Evolutionary conservation across 2,113 vertebrate genomes (phyloP).

Genomic region (Bathybates hornii): DNA sequence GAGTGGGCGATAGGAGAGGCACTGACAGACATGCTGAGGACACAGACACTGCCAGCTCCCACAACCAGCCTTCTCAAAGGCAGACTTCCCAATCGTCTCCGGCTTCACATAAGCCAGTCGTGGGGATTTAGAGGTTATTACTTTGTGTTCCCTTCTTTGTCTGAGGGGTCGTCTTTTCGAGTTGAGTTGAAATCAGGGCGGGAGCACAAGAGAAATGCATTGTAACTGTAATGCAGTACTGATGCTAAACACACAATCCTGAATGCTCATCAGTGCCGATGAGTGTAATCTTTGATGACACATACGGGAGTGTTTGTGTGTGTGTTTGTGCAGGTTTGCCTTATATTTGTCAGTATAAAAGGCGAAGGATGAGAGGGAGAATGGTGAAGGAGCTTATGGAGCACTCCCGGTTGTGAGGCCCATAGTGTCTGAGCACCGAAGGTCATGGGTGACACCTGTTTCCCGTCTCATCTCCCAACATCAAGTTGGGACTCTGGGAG

Average conservation of each 20-base stretch:
- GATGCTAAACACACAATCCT: constrained; percentile 17
- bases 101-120: constrained; percentile 68
- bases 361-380: neutral
- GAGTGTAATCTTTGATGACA: constrained; percentile 34
- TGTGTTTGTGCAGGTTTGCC: constrained; percentile 4
- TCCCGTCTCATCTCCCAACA: constrained; percentile 67
- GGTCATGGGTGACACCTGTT: constrained; percentile 76
- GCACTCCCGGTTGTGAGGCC: constrained; percentile 26
- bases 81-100: constrained; percentile 65
- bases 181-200: constrained; percentile 30
- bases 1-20: constrained; percentile 41
- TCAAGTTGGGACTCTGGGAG: constrained; percentile 46
- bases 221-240: neutral
- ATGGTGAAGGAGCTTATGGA: neutral
- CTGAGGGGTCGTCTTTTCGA: constrained; percentile 40
- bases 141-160: constrained; percentile 56
- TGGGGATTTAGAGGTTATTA: constrained; percentile 68
- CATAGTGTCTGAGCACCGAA: constrained; percentile 48
- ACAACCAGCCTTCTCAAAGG: constrained; percentile 16
- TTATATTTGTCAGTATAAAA: constrained; percentile 7
- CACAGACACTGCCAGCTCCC: constrained; percentile 26
- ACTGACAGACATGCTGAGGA: constrained; percentile 60
- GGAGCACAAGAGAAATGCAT: constrained; percentile 6
- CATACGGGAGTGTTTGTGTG: constrained; percentile 11
- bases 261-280: neutral